Base-by-base conservation (phyloP, 2,888 invertebrate species). In the Smittia aterrima region DNA sequence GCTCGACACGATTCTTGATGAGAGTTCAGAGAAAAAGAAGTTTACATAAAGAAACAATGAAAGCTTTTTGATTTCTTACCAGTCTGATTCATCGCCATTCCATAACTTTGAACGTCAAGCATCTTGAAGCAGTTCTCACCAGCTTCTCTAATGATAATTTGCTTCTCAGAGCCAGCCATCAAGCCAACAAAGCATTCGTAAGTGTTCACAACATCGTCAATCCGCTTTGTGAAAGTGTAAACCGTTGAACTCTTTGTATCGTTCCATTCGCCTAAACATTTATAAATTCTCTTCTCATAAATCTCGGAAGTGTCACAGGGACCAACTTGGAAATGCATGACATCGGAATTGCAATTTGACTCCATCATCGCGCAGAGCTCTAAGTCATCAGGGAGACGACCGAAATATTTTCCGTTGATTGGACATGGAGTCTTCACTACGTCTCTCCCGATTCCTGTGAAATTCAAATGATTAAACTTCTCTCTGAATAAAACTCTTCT, bases 151-250 rank as follows among this genome's bases (percentile, higher is more conserved):
- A 89, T 89, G 78, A 85, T 87, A 76, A 89, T 87, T 77, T 87
- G 86, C 53, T 85, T 85, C 41, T 86, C 85, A 20, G 85, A 84
- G 13, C 38, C 24, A 13, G 86, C 83, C 71, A 87, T 87, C 18
- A 85, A 82, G 9, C 89, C 89, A 24, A 89, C 88, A 79, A 89
- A 89, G 78, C 89, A 89, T 80, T 89, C 89, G 78, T 87, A 88
- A 0, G 85, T 84, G 38, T 64, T 66, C 18, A 74, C 84, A 66
- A 86, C 83, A 78, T 58, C 58, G 20, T 89, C 89, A 75, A 85
- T 84, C 76, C 89, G 83, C 82, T 87, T 86, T 0, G 89, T 89
- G 79, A 88, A 89, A 0, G 89, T 87, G 78, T 88, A 89, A 75
- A 88, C 84, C 0, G 87, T 81, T 18, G 86, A 86, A 38, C 85